Conservation (phyloP, 2,113 vertebrate genomes). For the Jacana jacana region DNA sequence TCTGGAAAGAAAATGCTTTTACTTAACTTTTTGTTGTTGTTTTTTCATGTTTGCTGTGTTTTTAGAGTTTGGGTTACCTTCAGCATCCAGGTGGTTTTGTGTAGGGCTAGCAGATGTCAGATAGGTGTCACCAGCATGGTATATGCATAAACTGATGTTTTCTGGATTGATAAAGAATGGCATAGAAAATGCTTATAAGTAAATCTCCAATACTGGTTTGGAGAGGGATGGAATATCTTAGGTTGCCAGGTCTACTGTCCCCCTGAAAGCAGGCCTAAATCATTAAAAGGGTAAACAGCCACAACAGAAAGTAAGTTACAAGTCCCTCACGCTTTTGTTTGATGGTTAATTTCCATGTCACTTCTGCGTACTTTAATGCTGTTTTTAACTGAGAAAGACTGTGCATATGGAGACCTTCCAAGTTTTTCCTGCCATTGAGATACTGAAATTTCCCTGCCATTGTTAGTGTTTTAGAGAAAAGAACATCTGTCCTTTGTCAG, state of each 20-base stretch:
- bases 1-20: constrained; percentile 34
- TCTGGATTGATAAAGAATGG: background rate
- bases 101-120: background rate
- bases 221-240: background rate
- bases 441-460: background rate
- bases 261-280: background rate
- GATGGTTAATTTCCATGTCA: background rate
- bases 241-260: background rate
- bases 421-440: background rate
- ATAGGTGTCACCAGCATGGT: background rate
- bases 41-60: background rate
- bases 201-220: background rate
- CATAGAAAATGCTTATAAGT: background rate
- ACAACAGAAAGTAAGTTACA: background rate
- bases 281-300: background rate
- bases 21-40: background rate
- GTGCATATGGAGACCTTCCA: background rate
- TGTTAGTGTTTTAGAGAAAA: background rate
- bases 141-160: background rate
- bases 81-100: background rate
- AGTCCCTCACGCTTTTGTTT: background rate
- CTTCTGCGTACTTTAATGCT: background rate
- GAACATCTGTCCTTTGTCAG: background rate
- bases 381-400: background rate
- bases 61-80: background rate